phyloP scores from a whole-genome alignment of 2,888 invertebrate species.

The Drosophila paranaensis region DNA sequence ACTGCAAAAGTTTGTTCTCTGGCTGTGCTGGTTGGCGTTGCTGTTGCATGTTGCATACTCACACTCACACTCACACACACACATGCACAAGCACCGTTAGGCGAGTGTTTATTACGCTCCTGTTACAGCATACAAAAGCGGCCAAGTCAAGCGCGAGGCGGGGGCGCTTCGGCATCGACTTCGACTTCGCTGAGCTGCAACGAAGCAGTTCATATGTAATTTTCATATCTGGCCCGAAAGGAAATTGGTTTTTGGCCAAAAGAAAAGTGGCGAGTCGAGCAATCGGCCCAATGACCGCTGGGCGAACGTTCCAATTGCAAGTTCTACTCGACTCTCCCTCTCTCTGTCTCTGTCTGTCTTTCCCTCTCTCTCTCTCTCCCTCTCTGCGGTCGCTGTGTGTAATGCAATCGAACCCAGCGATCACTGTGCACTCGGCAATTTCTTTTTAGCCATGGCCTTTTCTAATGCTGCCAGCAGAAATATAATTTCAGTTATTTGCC shows the following conservation, averaged over 20 bases:
- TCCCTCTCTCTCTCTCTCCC: neutral
- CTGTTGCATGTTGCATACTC: conserved; percentile 34
- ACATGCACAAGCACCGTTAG: conserved; percentile 67
- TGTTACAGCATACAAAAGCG: conserved; percentile 76
- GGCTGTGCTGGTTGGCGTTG: conserved; percentile 44
- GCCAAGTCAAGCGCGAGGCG: conserved; percentile 43
- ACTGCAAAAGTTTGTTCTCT: conserved; percentile 42
- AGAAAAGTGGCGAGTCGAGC: conserved; percentile 61
- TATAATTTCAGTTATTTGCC: conserved; percentile 76
- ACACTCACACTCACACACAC: conserved; percentile 7
- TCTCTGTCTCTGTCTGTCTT: neutral
- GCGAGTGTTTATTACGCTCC: conserved; percentile 77
- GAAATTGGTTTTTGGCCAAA: conserved; percentile 57
- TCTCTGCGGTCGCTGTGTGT: conserved; percentile 3
- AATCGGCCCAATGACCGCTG: conserved; percentile 65
- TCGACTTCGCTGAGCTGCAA: neutral
- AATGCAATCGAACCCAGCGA: conserved; percentile 50
- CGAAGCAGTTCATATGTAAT: conserved; percentile 58
- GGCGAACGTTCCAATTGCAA: conserved; percentile 59
- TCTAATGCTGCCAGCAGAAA: conserved; percentile 56
- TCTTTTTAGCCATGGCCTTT: conserved; percentile 58
- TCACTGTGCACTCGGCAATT: conserved; percentile 59
- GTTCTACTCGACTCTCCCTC: neutral
- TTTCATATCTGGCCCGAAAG: conserved; percentile 56
- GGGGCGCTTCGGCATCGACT: neutral